A percentile compares a stretch with the other conserved stretches of the same genome.
Conservation (phyloP, 2,113 vertebrate species). For the Jaculus jaculus region DNA sequence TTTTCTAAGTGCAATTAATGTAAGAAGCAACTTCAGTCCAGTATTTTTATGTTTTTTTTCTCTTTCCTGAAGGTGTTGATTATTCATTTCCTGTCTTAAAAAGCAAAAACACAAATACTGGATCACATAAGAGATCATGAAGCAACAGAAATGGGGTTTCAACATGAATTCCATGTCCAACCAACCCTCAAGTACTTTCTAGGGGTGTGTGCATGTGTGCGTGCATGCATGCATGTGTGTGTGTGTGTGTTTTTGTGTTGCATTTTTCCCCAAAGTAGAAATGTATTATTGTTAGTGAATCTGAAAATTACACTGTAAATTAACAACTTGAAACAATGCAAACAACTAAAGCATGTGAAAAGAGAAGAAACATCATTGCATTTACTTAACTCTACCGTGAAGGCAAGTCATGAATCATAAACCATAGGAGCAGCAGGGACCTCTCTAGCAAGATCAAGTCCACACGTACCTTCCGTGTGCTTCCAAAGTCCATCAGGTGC, state of each 20-base stretch:
- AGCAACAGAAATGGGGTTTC: not conserved
- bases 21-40: conserved; percentile 9
- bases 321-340: not conserved
- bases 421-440: not conserved
- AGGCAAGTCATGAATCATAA: not conserved
- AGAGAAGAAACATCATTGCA: not conserved
- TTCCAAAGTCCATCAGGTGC: not conserved
- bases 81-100: conserved; percentile 35
- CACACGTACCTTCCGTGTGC: not conserved
- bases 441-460: fast-evolving
- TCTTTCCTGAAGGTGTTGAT: conserved; percentile 23
- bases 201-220: not conserved
- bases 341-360: not conserved
- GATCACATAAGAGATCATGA: not conserved
- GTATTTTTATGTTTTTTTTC: not conserved
- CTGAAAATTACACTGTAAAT: conserved; percentile 10
- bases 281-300: not conserved
- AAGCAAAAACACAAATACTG: not conserved
- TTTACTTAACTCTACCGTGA: not conserved
- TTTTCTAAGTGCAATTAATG: conserved; percentile 50
- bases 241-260: no score
- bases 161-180: not conserved
- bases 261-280: not conserved
- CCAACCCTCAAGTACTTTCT: not conserved
- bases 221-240: no score